Evolutionary conservation across 1,140 invertebrate genomes (phyloP).

Genomic region (Caenorhabditis latens): DNA sequence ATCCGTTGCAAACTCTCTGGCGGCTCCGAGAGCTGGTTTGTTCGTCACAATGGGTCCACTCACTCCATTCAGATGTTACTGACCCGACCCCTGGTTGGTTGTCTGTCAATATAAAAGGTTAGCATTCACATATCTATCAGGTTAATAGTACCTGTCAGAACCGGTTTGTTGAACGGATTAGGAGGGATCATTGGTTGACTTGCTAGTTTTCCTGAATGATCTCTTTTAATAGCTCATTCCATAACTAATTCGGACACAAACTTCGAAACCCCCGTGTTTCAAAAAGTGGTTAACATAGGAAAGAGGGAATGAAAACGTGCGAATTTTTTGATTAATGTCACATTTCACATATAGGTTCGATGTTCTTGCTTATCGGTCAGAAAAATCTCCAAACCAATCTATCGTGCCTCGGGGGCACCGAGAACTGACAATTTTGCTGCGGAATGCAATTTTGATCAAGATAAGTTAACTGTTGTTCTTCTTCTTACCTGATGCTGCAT

Average conservation of each 20-base stretch:
- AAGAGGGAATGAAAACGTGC: no score
- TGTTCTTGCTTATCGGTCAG: no score
- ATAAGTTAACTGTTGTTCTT: not conserved
- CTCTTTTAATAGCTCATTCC: not conserved
- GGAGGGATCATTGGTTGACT: conserved; percentile 18
- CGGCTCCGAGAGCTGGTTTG: conserved; percentile 15
- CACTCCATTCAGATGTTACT: conserved; percentile 57
- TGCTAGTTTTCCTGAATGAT: not conserved
- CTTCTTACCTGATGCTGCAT: conserved; percentile 19
- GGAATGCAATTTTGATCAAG: no score
- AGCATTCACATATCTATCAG: not conserved
- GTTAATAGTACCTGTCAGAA: conserved; percentile 10
- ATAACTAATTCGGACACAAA: not conserved
- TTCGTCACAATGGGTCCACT: conserved; percentile 56
- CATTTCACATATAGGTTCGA: no score
- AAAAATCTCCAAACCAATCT: no score
- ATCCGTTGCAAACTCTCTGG: conserved; percentile 49
- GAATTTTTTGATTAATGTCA: no score
- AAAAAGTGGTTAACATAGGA: no score
- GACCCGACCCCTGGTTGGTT: not conserved
- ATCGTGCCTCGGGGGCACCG: no score
- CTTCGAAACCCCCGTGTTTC: not conserved
- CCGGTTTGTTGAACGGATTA: conserved; percentile 35
- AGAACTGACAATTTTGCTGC: no score
- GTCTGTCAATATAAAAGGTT: not conserved